phyloP scores from a whole-genome alignment of 2,888 invertebrate genomes.

The Sphecodes monilicornis region DNA sequence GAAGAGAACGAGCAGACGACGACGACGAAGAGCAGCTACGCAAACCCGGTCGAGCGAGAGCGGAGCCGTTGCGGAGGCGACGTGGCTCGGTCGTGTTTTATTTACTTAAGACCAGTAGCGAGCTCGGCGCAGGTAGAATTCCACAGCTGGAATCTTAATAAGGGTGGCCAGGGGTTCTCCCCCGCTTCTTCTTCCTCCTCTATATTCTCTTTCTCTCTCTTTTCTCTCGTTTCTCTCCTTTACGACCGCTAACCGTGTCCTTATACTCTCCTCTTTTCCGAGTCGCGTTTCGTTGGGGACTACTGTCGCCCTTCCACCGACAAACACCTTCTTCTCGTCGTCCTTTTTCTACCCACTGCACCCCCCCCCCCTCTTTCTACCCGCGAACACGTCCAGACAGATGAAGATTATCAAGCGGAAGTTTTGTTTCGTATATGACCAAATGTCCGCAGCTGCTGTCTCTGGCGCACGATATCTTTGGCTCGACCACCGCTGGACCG shows the following conservation, averaged over 20 bases:
- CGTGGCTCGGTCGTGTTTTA: conserved; percentile 82
- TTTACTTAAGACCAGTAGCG: conserved; percentile 84
- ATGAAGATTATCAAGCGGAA: conserved; percentile 68
- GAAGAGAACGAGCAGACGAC: background rate
- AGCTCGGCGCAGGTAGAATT: conserved; percentile 83
- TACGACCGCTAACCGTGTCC: background rate
- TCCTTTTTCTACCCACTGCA: conserved; percentile 22
- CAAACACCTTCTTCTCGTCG: conserved; percentile 1
- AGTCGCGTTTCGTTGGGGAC: conserved; percentile 33
- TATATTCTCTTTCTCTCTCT: background rate
- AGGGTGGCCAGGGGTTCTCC: conserved; percentile 83
- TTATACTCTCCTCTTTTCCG: conserved; percentile 28
- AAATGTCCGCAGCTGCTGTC: conserved; percentile 65
- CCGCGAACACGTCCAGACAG: conserved; percentile 41
- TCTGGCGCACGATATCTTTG: conserved; percentile 61
- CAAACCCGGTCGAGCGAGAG: conserved; percentile 56
- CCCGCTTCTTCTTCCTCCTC: conserved; percentile 54
- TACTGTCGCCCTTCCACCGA: conserved; percentile 35
- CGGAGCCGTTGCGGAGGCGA: conserved; percentile 74
- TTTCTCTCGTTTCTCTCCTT: background rate
- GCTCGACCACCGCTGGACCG: conserved; percentile 22
- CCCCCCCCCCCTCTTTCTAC: conserved; percentile 44
- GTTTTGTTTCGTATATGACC: conserved; percentile 59
- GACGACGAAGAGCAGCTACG: conserved; percentile 63
- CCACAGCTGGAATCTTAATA: conserved; percentile 84